Conservation (phyloP, 2,797 vertebrate genomes). For the Acestrorhynchus altus region DNA sequence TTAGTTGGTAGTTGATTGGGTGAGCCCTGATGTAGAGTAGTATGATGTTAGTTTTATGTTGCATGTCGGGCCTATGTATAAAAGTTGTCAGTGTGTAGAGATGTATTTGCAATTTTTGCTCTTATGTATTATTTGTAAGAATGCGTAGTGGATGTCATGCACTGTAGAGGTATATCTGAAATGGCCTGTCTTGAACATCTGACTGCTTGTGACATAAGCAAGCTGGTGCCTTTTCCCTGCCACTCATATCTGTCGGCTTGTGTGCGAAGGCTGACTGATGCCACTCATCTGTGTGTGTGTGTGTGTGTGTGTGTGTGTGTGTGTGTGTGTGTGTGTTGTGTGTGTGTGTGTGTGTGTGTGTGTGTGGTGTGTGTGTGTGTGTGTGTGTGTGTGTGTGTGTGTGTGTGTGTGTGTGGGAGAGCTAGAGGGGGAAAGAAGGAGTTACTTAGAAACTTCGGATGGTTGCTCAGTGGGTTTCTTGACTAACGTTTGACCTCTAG, state of each 20-base stretch:
- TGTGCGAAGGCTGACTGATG: background rate
- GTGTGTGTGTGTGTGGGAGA: background rate
- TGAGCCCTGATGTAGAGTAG: background rate
- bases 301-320: background rate
- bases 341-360: conserved; percentile 1
- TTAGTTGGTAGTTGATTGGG: no score
- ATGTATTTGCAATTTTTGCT: background rate
- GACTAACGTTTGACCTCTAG: conserved; percentile 21
- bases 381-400: background rate
- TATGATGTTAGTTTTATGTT: background rate
- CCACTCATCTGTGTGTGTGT: background rate
- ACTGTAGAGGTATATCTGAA: background rate
- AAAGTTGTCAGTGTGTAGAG: background rate
- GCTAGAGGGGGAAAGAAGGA: background rate
- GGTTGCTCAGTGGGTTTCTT: background rate
- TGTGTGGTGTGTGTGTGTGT: background rate
- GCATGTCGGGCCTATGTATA: background rate
- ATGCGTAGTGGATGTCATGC: background rate
- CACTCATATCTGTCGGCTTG: background rate
- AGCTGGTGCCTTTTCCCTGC: background rate
- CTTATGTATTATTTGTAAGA: background rate
- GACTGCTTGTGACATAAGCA: background rate
- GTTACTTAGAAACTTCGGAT: background rate
- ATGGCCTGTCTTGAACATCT: background rate
- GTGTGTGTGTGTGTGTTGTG: background rate